Percentiles rank a stretch among this genome's conserved stretches.
These are phyloP conservation scores for Ataeniobius toweri DNA, from an alignment of 2,797 vertebrate genomes.

Conservation along the genomic window DNA sequence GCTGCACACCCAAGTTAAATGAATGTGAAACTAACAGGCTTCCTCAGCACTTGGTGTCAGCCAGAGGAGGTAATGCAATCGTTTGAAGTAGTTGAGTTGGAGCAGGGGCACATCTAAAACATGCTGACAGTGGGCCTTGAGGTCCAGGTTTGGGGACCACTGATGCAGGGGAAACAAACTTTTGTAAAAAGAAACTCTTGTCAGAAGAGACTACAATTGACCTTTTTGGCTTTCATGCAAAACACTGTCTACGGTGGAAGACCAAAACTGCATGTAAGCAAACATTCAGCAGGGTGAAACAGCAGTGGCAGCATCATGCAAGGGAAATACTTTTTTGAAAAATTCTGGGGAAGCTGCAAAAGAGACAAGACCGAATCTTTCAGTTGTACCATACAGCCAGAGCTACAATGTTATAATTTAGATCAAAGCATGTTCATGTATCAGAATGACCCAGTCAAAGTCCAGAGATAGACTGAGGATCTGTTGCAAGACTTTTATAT, in stretches of 20 bases:
- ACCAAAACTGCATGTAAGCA: too few relatives aligned
- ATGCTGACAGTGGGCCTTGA: background rate
- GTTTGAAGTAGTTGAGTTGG: too few relatives aligned
- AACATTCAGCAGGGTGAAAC: background rate
- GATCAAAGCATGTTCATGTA: background rate
- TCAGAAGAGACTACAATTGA: too few relatives aligned
- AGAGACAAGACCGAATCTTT: background rate
- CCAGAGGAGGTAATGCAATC: too few relatives aligned
- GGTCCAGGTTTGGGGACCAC: background rate
- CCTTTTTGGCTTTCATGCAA: too few relatives aligned
- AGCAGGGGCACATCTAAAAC: too few relatives aligned
- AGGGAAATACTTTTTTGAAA: background rate
- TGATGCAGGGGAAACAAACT: too few relatives aligned
- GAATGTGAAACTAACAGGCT: too few relatives aligned
- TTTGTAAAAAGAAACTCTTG: too few relatives aligned
- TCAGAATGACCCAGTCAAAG: background rate
- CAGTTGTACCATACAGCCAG: background rate
- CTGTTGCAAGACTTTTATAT: background rate
- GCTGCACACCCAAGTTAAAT: too few relatives aligned
- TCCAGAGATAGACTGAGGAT: background rate
- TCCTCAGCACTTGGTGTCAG: too few relatives aligned
- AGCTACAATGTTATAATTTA: background rate
- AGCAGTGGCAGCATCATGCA: background rate
- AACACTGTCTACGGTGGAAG: too few relatives aligned
- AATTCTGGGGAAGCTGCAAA: background rate